Evolutionary conservation across 2,113 vertebrate species (phyloP).

Genomic region (Leptocoma aspasia): DNA sequence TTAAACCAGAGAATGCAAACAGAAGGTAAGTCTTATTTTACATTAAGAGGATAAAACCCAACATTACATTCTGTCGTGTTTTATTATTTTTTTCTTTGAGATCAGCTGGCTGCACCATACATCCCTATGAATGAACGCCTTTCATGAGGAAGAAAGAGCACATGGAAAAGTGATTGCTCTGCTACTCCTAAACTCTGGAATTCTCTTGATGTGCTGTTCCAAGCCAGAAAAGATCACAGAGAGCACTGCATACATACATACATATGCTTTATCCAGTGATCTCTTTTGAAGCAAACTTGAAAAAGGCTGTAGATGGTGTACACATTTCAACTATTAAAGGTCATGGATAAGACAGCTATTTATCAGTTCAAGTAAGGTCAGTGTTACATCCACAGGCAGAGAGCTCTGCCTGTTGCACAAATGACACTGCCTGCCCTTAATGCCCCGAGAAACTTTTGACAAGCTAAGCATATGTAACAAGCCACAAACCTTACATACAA

Average conservation of each 20-base stretch:
- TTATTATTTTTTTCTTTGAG: background rate
- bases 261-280: background rate
- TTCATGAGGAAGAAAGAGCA: background rate
- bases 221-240: background rate
- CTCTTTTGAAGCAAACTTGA: background rate
- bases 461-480: background rate
- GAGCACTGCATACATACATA: background rate
- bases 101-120: background rate
- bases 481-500: background rate
- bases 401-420: background rate
- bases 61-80: background rate
- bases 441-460: background rate
- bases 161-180: background rate
- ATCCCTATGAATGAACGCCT: background rate
- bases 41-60: background rate
- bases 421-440: background rate
- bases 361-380: constrained; percentile 29
- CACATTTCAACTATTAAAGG: background rate
- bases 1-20: background rate
- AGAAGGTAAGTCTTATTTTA: background rate
- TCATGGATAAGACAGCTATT: background rate
- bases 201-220: background rate
- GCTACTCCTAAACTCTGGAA: background rate
- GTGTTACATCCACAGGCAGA: background rate
- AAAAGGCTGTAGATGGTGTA: background rate